Conservation (phyloP, 2,113 vertebrate species). For the Marmota monax region DNA sequence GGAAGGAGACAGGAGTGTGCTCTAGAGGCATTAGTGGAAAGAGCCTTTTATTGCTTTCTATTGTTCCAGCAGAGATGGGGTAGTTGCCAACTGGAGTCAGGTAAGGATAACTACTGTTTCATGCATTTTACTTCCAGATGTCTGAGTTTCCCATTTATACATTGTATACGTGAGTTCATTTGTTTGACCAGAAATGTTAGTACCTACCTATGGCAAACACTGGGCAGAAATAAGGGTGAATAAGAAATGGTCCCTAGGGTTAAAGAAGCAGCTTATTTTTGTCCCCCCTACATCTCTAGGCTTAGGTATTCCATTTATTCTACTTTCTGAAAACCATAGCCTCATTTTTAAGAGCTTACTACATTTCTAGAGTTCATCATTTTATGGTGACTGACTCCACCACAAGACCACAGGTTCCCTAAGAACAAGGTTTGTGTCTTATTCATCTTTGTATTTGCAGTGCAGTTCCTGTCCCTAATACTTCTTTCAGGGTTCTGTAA, state of each 20-base stretch:
- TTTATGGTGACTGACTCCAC: neutral
- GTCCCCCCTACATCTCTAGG: neutral
- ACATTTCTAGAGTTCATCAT: neutral
- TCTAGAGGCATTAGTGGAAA: neutral
- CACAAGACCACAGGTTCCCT: neutral
- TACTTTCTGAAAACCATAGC: neutral
- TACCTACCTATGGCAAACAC: neutral
- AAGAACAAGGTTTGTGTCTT: neutral
- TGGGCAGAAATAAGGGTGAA: neutral
- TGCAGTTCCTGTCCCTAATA: neutral
- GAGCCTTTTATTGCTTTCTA: neutral
- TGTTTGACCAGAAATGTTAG: neutral
- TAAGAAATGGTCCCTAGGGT: neutral
- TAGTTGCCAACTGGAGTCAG: neutral
- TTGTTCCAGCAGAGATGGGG: neutral
- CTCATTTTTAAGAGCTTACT: conserved; percentile 47
- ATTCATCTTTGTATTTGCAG: neutral
- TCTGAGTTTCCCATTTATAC: neutral
- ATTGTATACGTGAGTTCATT: neutral
- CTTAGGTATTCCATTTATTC: conserved; percentile 40
- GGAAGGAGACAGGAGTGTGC: neutral
- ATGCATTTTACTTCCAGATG: neutral
- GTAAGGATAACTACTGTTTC: neutral
- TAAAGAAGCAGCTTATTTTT: neutral
- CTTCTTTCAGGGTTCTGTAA: neutral